Evolutionary conservation across 2,888 invertebrate species (phyloP).

Genomic region (Tridacna gigas): DNA sequence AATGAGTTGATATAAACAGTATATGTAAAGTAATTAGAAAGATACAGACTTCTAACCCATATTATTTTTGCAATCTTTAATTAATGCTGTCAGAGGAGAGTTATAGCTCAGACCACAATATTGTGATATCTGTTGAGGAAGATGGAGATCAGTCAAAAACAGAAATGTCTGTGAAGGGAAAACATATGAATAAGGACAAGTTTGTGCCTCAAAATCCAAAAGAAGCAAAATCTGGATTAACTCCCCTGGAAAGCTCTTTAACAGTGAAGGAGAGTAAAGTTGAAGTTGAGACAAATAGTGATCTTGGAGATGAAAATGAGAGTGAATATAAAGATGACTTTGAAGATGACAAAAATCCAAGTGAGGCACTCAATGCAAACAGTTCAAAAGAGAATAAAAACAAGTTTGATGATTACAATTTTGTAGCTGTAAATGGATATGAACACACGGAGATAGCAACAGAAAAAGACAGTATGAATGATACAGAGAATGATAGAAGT

Average conservation of each 20-base stretch:
- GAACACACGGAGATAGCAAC: slow-evolving; percentile 9
- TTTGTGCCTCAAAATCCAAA: slow-evolving; percentile 42
- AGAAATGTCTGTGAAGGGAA: slow-evolving; percentile 44
- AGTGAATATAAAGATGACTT: slow-evolving; percentile 27
- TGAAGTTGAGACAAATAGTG: slow-evolving; percentile 24
- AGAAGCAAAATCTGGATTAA: slow-evolving; percentile 25
- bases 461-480: slow-evolving; percentile 9
- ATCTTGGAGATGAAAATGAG: slow-evolving; percentile 21
- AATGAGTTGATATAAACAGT: background rate
- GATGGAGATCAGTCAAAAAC: slow-evolving; percentile 55
- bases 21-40: background rate
- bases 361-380: slow-evolving; percentile 26
- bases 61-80: background rate
- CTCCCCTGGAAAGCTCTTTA: slow-evolving; percentile 20
- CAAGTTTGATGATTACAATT: background rate
- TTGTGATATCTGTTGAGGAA: slow-evolving; percentile 68
- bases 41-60: background rate
- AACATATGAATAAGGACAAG: slow-evolving; percentile 38
- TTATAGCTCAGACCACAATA: slow-evolving; percentile 54
- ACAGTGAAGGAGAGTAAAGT: slow-evolving; percentile 13
- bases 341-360: slow-evolving; percentile 27
- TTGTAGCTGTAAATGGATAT: background rate
- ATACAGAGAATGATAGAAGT: slow-evolving; percentile 8
- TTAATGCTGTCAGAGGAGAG: slow-evolving; percentile 46
- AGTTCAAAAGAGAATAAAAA: slow-evolving; percentile 18